Conservation (phyloP, 1,140 invertebrate genomes). For the Neotoxoptera formosana region DNA sequence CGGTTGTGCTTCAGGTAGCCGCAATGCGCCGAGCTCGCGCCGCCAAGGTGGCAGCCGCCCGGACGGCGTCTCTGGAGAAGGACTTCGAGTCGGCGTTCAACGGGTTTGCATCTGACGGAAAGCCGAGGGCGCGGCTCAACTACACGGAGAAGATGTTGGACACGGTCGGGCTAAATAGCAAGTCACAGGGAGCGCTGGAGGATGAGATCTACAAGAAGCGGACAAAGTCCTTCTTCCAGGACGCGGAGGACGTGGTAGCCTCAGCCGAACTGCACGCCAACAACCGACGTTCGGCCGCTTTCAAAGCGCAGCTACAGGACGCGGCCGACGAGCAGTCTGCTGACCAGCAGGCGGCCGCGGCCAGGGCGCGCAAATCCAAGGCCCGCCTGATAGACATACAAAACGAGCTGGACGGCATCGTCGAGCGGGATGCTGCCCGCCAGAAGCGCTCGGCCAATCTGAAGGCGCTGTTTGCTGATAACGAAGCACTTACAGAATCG, state of each 20-base stretch:
- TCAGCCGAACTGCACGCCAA: conserved; percentile 59
- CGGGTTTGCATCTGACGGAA: conserved; percentile 45
- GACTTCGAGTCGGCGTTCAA: conserved; percentile 59
- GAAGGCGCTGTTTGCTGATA: conserved; percentile 68
- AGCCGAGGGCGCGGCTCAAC: conserved; percentile 53
- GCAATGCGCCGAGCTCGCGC: conserved; percentile 51
- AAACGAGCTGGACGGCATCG: conserved; percentile 70
- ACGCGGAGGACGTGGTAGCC: conserved; percentile 51
- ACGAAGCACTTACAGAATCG: conserved; percentile 61
- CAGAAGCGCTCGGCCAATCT: conserved; percentile 69
- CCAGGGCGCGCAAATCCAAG: conserved; percentile 64
- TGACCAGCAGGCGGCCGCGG: conserved; percentile 62
- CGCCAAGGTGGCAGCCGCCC: conserved; percentile 38
- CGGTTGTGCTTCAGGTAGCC: neutral
- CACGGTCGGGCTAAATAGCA: conserved; percentile 67
- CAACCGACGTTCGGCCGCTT: conserved; percentile 68
- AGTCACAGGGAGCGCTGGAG: conserved; percentile 61
- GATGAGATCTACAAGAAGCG: conserved; percentile 59
- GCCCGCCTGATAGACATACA: conserved; percentile 70
- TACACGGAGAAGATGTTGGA: conserved; percentile 69
- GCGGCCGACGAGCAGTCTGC: conserved; percentile 58
- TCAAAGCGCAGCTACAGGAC: conserved; percentile 63
- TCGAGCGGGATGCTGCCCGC: conserved; percentile 67
- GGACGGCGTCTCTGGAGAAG: conserved; percentile 55
- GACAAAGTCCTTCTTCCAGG: conserved; percentile 26